A percentile compares a stretch with the other conserved stretches of the same genome.
These are phyloP conservation scores for Ancistrus triradiatus DNA, from an alignment of 2,113 vertebrate genomes.

Conservation along the genomic window DNA sequence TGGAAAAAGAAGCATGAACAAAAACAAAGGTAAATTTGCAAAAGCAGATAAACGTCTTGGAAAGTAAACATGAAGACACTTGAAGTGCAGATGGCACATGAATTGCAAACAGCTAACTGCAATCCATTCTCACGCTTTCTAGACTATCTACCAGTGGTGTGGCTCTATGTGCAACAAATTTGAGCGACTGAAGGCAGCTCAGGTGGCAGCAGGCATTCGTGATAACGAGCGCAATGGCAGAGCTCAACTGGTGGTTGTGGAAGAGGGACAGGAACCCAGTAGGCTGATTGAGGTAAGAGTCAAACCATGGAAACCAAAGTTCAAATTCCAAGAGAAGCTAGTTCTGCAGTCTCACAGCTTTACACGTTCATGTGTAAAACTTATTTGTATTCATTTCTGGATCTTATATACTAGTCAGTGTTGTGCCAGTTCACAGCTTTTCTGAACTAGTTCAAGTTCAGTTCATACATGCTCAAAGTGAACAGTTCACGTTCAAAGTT, in stretches of 20 bases:
- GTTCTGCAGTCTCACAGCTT: too few relatives aligned
- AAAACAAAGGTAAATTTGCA: background rate
- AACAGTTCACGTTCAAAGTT: too few relatives aligned
- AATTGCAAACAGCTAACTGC: too few relatives aligned
- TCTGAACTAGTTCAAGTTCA: too few relatives aligned
- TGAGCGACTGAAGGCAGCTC: slow-evolving; percentile 80
- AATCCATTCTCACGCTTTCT: background rate
- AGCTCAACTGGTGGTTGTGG: slow-evolving; percentile 73
- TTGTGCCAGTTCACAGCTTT: too few relatives aligned
- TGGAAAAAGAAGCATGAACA: background rate
- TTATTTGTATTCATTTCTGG: too few relatives aligned
- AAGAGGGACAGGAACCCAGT: slow-evolving; percentile 76
- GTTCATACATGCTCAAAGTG: too few relatives aligned
- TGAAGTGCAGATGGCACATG: too few relatives aligned
- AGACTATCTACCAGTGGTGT: slow-evolving; percentile 91
- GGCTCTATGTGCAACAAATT: slow-evolving; percentile 84
- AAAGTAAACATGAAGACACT: background rate
- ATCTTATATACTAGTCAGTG: too few relatives aligned
- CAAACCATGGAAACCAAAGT: background rate
- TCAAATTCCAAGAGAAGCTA: too few relatives aligned
- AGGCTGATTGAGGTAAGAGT: slow-evolving; percentile 66
- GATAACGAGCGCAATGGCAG: slow-evolving; percentile 85
- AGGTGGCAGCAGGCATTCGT: slow-evolving; percentile 82
- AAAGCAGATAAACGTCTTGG: background rate
- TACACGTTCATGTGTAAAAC: too few relatives aligned